Conservation (phyloP, 2,888 invertebrate species). For the Notocelia uddmanniana region DNA sequence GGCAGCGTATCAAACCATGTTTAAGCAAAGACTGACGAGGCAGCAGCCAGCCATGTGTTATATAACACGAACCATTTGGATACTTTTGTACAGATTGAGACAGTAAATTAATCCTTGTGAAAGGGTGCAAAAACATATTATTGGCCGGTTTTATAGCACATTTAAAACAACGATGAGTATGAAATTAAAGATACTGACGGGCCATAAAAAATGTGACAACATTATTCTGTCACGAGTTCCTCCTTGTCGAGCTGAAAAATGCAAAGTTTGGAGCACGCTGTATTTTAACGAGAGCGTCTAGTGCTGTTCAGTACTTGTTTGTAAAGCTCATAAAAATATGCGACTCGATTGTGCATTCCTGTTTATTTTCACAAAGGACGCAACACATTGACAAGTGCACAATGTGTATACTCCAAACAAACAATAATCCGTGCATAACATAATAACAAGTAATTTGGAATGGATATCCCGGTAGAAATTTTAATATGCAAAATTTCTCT, state of each 20-base stretch:
- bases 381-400: neutral
- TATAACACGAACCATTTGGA: no score
- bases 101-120: no score
- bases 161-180: no score
- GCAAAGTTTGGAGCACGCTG: conserved; percentile 29
- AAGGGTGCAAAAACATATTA: no score
- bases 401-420: neutral
- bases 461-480: no score
- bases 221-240: conserved; percentile 9
- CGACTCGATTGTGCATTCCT: neutral
- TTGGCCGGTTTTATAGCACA: no score
- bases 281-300: conserved; percentile 40
- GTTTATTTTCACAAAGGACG: neutral
- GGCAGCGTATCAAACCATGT: no score
- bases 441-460: neutral
- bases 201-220: conserved; percentile 1
- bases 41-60: no score
- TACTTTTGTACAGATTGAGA: no score
- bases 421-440: neutral
- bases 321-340: conserved; percentile 16
- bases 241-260: conserved; percentile 28
- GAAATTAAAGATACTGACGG: neutral
- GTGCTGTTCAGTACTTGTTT: conserved; percentile 35
- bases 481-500: no score
- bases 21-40: no score